Evolutionary conservation across 2,113 vertebrate genomes (phyloP), one percentile per base, ranked within the genome.

Genomic region (Sylvilagus bachmani): DNA sequence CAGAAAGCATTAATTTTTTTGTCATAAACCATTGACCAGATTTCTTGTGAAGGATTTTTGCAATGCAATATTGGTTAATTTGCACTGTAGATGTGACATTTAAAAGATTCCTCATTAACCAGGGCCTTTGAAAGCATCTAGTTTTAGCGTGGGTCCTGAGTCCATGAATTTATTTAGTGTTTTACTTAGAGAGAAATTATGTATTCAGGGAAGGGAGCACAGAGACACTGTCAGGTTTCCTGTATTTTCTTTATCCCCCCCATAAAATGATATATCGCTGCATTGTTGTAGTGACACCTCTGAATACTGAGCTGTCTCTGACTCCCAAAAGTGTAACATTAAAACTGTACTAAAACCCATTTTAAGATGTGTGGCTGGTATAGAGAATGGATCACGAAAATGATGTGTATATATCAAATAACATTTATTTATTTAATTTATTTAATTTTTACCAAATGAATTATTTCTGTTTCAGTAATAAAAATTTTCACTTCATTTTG

Each of bases 1-100:
- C 97, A 97, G n/a, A 89, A 95, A 95, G 95, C 97, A 98, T 98
- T 94, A 95, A 89, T 96, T 97, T 97, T 95, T 98, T 96, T 96
- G 92, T 97, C 96, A 96, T 97, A 86, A 97, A 96, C 90, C 89
- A 90, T 91, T 75, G 82, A 97, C 92, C 90, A 91, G 95, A 95
- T 95, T 95, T 94, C 95, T 94, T 84, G 49, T 19, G 93, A 93
- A 87, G 53, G 69, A 80, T 79, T 96, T 93, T 87, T 70, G 86
- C 75, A 86, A 70, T 93, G 96, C 81, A 55, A 90, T 89, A 93
- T 81, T 95, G 96, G 91, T 94, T 86, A 84, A 71, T 98, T 97
- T 94, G 96, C 80, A 94, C 82, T 33, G 82, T 96, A 87, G 93
- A 96, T 96, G 93, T 96, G 94, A 95, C 93, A 96, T 98, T 97